Conservation (phyloP, 2,888 invertebrate species). For the Magallana nippona region DNA sequence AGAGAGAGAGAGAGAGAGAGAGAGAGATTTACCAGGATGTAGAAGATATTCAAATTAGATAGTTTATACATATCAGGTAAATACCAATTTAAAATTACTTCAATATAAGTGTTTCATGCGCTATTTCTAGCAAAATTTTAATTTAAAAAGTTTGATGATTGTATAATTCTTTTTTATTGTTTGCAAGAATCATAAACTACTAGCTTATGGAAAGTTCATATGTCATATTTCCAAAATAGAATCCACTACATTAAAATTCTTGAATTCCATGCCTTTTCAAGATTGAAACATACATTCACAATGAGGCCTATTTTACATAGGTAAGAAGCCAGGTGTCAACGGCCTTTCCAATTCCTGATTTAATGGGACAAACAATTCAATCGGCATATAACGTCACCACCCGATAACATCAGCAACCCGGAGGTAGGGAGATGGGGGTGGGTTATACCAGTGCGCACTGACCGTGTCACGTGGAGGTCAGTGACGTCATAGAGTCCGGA, state of each 20-base stretch:
- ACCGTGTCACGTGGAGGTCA: neutral
- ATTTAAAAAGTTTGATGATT: neutral
- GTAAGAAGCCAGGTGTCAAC: neutral
- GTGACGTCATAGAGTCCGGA: too few relatives aligned
- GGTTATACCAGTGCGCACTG: neutral
- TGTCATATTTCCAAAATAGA: too few relatives aligned
- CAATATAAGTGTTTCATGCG: too few relatives aligned
- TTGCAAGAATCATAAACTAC: neutral
- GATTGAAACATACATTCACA: neutral
- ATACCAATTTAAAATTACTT: too few relatives aligned
- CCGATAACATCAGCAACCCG: conserved; percentile 15
- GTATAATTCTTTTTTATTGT: neutral
- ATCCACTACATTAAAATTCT: too few relatives aligned
- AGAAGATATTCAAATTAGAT: neutral
- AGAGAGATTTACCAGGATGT: neutral
- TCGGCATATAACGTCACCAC: neutral
- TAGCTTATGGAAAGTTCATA: too few relatives aligned
- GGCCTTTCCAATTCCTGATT: neutral
- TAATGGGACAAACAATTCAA: conserved; percentile 5
- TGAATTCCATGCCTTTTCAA: too few relatives aligned
- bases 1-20: too few relatives aligned
- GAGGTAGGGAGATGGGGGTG: conserved; percentile 16
- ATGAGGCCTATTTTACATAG: neutral
- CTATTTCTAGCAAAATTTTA: too few relatives aligned
- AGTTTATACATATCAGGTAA: neutral